A percentile compares a stretch with the other conserved stretches of the same genome.
These are phyloP conservation scores for Lutraria lutraria DNA, from an alignment of 2,888 invertebrate genomes.

Conservation along the genomic window DNA sequence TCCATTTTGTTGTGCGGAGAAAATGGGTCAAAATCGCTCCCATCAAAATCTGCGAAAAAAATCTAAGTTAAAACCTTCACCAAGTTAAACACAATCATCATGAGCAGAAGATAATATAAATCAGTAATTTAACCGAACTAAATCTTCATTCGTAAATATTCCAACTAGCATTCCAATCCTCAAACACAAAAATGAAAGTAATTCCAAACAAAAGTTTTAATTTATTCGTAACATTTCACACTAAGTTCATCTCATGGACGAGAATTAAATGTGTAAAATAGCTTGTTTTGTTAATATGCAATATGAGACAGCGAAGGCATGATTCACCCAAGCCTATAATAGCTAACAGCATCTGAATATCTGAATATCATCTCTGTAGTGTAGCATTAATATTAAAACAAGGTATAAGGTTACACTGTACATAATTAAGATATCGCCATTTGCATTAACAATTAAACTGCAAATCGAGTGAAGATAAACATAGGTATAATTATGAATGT, in stretches of 20 bases:
- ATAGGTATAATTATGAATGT: background rate
- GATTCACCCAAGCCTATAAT: slow-evolving; percentile 26
- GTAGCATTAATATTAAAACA: slow-evolving; percentile 7
- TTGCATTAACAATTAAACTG: slow-evolving; percentile 4
- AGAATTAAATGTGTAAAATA: background rate
- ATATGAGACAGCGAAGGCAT: slow-evolving; percentile 29
- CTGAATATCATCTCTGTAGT: background rate
- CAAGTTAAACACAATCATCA: slow-evolving; percentile 28
- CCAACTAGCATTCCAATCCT: background rate
- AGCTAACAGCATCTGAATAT: background rate
- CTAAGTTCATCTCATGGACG: background rate
- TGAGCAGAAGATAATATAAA: background rate
- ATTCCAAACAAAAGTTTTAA: background rate
- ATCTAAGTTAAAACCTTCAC: slow-evolving; percentile 35
- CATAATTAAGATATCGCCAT: background rate
- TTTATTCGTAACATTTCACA: background rate
- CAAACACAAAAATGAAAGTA: background rate
- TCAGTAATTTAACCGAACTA: background rate
- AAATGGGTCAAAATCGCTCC: slow-evolving; percentile 62
- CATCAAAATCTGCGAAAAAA: slow-evolving; percentile 66
- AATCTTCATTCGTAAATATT: background rate
- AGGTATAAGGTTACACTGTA: slow-evolving; percentile 1
- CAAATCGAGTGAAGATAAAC: background rate
- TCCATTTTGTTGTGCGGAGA: slow-evolving; percentile 45
- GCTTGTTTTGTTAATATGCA: slow-evolving; percentile 31